These are phyloP conservation scores for Mormyrus iriodes DNA, from an alignment of 2,113 vertebrate species.

Conservation along the genomic window DNA sequence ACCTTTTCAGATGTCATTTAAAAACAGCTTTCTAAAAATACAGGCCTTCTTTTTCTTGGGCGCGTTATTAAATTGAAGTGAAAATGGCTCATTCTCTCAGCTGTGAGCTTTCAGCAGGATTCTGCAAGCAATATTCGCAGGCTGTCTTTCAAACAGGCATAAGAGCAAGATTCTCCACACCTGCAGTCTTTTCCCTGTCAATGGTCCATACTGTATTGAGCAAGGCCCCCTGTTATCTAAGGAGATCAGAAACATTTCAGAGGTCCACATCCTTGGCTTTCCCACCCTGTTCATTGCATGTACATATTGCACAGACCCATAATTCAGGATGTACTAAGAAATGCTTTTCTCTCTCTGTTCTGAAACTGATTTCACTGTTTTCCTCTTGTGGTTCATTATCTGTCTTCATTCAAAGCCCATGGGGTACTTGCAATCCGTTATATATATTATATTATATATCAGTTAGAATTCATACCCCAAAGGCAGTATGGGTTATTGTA, in stretches of 20 bases:
- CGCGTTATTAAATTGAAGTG: background rate
- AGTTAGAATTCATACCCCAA: background rate
- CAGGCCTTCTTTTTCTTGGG: background rate
- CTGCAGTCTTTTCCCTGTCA: background rate
- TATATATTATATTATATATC: background rate
- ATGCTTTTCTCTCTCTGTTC: background rate
- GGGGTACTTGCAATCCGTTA: background rate
- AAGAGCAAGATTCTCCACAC: background rate
- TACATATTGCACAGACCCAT: background rate
- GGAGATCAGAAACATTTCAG: background rate
- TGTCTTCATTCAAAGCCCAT: background rate
- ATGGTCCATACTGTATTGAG: background rate
- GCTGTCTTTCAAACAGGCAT: background rate
- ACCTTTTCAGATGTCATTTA: background rate
- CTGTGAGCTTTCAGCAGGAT: background rate
- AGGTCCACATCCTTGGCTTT: background rate
- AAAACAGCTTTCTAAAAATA: conserved; percentile 12
- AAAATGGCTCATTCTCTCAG: background rate
- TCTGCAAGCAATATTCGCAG: background rate
- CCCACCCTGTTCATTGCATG: background rate
- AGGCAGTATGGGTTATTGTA: background rate
- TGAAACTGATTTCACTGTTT: too few relatives aligned
- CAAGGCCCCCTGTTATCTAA: background rate
- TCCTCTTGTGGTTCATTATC: background rate
- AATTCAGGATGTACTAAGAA: background rate